Percentiles rank a stretch among this genome's conserved stretches.
phyloP scores from a whole-genome alignment of 1,140 invertebrate genomes.

The Psix sp. region DNA sequence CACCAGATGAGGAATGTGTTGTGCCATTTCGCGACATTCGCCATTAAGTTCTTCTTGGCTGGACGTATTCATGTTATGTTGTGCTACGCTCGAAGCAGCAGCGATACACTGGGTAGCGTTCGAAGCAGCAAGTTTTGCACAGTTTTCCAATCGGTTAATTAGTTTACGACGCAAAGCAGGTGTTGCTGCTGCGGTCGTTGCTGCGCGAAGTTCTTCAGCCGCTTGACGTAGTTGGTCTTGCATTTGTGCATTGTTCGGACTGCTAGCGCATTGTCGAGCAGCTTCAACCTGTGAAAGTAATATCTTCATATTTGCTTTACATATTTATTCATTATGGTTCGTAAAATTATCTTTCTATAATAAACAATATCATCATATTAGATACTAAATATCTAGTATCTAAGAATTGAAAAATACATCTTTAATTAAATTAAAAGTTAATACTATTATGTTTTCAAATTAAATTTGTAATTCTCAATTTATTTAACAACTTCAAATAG shows the following conservation, averaged over 20 bases:
- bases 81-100: constrained; percentile 86
- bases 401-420: too few species aligned
- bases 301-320: too few species aligned
- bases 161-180: constrained; percentile 88
- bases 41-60: constrained; percentile 86
- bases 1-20: constrained; percentile 89
- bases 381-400: too few species aligned
- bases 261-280: constrained; percentile 91
- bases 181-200: constrained; percentile 89
- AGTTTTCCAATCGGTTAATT: constrained; percentile 85
- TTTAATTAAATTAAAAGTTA: too few species aligned
- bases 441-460: too few species aligned
- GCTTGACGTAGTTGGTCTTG: constrained; percentile 91
- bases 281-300: constrained; percentile 84
- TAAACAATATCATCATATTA: too few species aligned
- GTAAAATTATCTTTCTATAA: too few species aligned
- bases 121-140: constrained; percentile 91
- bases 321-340: too few species aligned
- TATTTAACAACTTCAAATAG: too few species aligned
- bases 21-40: constrained; percentile 86
- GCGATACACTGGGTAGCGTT: constrained; percentile 94
- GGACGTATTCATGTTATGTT: constrained; percentile 83
- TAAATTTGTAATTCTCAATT: too few species aligned
- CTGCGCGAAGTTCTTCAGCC: constrained; percentile 93
- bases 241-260: constrained; percentile 88